phyloP scores from a whole-genome alignment of 2,113 vertebrate genomes.

The Beaufortia kweichowensis region DNA sequence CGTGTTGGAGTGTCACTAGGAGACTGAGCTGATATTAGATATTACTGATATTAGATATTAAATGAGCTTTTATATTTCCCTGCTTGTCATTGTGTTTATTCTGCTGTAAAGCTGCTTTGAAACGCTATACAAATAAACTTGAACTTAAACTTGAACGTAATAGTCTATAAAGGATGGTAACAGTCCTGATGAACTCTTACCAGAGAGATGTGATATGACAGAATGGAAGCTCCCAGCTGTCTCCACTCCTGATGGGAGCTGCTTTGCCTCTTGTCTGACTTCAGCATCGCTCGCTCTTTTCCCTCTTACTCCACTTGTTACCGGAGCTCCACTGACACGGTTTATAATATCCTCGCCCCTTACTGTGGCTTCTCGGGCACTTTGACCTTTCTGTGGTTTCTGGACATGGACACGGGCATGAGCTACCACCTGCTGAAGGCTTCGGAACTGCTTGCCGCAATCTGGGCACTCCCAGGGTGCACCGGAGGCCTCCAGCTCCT shows the following conservation, averaged over 20 bases:
- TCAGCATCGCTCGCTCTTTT: slow-evolving; percentile 51
- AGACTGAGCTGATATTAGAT: too few relatives aligned
- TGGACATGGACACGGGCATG: slow-evolving; percentile 75
- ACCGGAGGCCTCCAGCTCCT: slow-evolving; percentile 54
- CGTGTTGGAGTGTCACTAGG: too few relatives aligned
- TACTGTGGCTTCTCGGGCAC: slow-evolving; percentile 15
- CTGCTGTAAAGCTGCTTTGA: too few relatives aligned
- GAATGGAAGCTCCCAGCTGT: slow-evolving; percentile 66
- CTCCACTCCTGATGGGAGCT: slow-evolving; percentile 59
- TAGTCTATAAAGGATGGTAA: background rate
- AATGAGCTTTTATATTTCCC: too few relatives aligned
- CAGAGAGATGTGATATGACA: slow-evolving; percentile 70
- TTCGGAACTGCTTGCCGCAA: slow-evolving; percentile 77
- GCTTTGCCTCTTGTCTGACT: slow-evolving; percentile 63
- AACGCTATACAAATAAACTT: too few relatives aligned
- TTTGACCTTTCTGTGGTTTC: slow-evolving; percentile 61
- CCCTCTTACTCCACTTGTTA: slow-evolving; percentile 53
- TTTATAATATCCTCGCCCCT: slow-evolving; percentile 50
- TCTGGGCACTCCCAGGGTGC: slow-evolving; percentile 78
- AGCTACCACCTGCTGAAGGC: slow-evolving; percentile 74
- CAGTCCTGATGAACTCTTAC: slow-evolving; percentile 56
- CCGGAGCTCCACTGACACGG: slow-evolving; percentile 55
- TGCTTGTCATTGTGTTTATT: too few relatives aligned
- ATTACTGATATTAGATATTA: too few relatives aligned
- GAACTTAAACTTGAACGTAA: background rate